These are phyloP conservation scores for Nymphalis polychloros DNA, from an alignment of 2,888 invertebrate genomes.

Conservation along the genomic window DNA sequence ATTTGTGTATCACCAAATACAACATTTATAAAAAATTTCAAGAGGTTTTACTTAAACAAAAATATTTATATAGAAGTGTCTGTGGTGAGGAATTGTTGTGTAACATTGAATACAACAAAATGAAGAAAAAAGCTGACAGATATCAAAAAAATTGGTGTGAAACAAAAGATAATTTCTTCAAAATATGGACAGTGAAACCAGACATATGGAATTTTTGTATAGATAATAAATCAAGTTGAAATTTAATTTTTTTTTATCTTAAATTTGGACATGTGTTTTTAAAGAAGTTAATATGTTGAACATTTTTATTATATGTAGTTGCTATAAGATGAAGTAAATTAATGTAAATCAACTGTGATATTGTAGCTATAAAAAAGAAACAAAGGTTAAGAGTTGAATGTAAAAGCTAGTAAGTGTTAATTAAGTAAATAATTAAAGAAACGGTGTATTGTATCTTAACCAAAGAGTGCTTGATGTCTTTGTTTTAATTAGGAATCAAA, in stretches of 20 bases:
- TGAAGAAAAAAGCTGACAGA: slow-evolving; percentile 61
- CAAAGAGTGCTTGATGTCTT: too few species aligned
- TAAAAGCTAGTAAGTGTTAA: too few species aligned
- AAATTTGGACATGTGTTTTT: too few species aligned
- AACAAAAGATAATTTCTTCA: slow-evolving; percentile 75
- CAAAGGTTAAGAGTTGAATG: too few species aligned
- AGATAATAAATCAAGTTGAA: slow-evolving; percentile 36
- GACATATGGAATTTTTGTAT: slow-evolving; percentile 70
- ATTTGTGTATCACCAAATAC: slow-evolving; percentile 80
- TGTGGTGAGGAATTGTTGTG: slow-evolving; percentile 42
- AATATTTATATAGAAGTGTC: slow-evolving; percentile 47
- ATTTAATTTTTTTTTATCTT: not conserved
- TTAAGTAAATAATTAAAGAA: too few species aligned
- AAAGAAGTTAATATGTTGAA: too few species aligned
- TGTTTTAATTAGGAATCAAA: too few species aligned
- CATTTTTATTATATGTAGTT: too few species aligned
- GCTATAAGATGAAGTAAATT: too few species aligned
- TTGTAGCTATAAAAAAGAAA: too few species aligned
- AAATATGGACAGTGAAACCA: slow-evolving; percentile 82
- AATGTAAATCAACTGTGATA: too few species aligned
- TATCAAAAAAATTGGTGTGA: slow-evolving; percentile 64
- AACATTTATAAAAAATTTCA: slow-evolving; percentile 76
- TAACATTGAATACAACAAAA: slow-evolving; percentile 60
- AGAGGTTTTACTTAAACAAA: slow-evolving; percentile 57
- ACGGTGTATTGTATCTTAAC: too few species aligned